Base-by-base conservation (phyloP, 2,888 invertebrate genomes). In the Chromoteleia sp. region DNA sequence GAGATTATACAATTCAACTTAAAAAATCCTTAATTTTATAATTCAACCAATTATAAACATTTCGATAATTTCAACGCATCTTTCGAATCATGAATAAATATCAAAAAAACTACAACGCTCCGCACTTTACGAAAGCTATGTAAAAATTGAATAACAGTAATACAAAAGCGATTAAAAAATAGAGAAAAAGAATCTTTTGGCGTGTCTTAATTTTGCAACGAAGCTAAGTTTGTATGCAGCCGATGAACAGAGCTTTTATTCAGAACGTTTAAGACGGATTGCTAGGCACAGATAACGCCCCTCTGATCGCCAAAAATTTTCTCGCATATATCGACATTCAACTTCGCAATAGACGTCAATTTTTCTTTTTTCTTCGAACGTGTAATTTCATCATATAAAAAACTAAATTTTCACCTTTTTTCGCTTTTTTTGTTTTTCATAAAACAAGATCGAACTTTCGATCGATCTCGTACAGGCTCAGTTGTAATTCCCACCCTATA, bases 341-440 rank as follows among this genome's bases (percentile, higher is more conserved):
- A 87, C 88, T 87, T 88, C 86, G 25, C 88, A 90, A 90, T 89
- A 89, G 86, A 88, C 87, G 85, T 85, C 73, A 52, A 10, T 36
- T 54, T 54, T 68, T 82, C 25, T 70, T 33, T 70, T 88, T 78
- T 82, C 87, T 74, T 63, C 86, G 85, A 87, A 88, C 87, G 85
- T 87, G 86, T 86, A 83, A 85, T 84, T 70, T 87, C 85, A 88
- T 88, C 86, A 7, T 63, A 86, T 91, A 91, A 85, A 90, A 90
- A 91, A 91, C 87, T 91, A 90, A 90, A 90, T 90, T 90, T 89
- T 89, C 89, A 89, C 89, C 88, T 30, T 88, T 19, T 54, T 54
- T 50, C 50, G 21, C 88, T 85, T 87, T 84, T 2, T 59, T 48
- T 54, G 10, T 56, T 25, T 58, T 39, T 58, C 45, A 36, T 48